Evolutionary conservation across 1,140 invertebrate species (phyloP).

Genomic region (Pseudomyrmex flavicornis): DNA sequence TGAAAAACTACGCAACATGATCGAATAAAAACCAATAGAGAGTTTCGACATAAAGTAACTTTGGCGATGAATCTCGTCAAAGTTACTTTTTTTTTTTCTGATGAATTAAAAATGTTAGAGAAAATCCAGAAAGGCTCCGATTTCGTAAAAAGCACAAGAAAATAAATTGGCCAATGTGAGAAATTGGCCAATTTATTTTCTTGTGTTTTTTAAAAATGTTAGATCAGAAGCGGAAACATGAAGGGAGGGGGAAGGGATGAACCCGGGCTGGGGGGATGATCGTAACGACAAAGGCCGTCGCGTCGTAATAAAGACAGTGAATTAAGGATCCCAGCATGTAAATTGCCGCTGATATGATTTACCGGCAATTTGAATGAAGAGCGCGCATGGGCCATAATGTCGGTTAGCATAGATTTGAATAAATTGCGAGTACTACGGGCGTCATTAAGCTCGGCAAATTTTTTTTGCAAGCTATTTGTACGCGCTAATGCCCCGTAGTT

Average conservation of each 20-base stretch:
- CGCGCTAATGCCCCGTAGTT: slow-evolving; percentile 39
- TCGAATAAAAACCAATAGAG: not conserved
- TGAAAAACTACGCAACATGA: not conserved
- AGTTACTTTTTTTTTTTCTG: not conserved
- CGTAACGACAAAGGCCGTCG: slow-evolving; percentile 58
- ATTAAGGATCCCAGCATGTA: slow-evolving; percentile 72
- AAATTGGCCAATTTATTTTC: too few species aligned
- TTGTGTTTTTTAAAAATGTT: slow-evolving; percentile 17
- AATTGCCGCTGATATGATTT: slow-evolving; percentile 75
- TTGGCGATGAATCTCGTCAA: not conserved
- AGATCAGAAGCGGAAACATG: slow-evolving; percentile 30
- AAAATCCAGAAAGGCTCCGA: too few species aligned
- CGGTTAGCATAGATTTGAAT: slow-evolving; percentile 80
- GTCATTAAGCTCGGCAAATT: slow-evolving; percentile 77
- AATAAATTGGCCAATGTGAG: too few species aligned
- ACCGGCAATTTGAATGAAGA: slow-evolving; percentile 75
- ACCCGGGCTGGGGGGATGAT: not conserved
- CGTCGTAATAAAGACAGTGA: slow-evolving; percentile 62
- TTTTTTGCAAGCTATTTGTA: slow-evolving; percentile 68
- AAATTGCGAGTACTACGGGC: slow-evolving; percentile 74
- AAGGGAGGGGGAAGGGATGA: not conserved
- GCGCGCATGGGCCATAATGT: slow-evolving; percentile 68
- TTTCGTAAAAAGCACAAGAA: too few species aligned
- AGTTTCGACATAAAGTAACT: not conserved
- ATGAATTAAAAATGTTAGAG: slow-evolving; percentile 20